A percentile compares a stretch with the other conserved stretches of the same genome.
Conservation (phyloP, 53 echinoderm and acorn worm genomes). For the Luidia sarsii region DNA sequence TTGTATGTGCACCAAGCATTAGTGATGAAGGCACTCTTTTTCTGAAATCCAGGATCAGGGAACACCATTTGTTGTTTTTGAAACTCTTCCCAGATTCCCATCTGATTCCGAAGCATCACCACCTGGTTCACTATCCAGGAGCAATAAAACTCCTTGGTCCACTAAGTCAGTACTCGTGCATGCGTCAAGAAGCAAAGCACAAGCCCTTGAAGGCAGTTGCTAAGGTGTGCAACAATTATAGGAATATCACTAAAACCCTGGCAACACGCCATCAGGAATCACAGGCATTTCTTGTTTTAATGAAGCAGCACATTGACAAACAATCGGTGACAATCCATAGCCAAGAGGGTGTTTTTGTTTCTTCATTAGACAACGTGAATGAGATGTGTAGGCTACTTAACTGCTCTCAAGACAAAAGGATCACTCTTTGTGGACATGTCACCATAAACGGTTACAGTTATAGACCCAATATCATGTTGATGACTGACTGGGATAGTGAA, state of each 20-base stretch:
- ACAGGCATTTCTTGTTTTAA: conserved; percentile 34
- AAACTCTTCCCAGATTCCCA: conserved; percentile 54
- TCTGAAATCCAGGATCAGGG: conserved; percentile 34
- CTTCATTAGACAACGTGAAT: conserved; percentile 1
- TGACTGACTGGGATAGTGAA: conserved; percentile 43
- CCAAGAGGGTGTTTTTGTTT: conserved; percentile 16
- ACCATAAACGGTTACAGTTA: conserved; percentile 38
- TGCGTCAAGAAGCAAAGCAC: conserved; percentile 59
- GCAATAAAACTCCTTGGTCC: conserved; percentile 40
- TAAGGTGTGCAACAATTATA: conserved; percentile 44
- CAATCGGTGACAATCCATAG: conserved; percentile 8
- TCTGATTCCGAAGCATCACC: conserved; percentile 64
- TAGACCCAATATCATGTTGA: conserved; percentile 35
- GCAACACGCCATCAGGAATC: conserved; percentile 56
- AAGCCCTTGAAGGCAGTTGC: conserved; percentile 52
- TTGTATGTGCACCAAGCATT: conserved; percentile 41
- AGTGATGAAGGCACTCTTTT: conserved; percentile 35
- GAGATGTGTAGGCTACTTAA: conserved; percentile 16
- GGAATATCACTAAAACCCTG: conserved; percentile 56
- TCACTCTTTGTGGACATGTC: conserved; percentile 16
- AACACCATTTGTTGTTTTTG: conserved; percentile 52
- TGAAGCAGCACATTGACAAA: conserved; percentile 29
- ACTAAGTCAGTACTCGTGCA: conserved; percentile 26
- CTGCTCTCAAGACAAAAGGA: conserved; percentile 9
- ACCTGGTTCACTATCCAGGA: conserved; percentile 47